Base-by-base conservation (phyloP, 2,113 vertebrate genomes). In the Sceloporus undulatus region DNA sequence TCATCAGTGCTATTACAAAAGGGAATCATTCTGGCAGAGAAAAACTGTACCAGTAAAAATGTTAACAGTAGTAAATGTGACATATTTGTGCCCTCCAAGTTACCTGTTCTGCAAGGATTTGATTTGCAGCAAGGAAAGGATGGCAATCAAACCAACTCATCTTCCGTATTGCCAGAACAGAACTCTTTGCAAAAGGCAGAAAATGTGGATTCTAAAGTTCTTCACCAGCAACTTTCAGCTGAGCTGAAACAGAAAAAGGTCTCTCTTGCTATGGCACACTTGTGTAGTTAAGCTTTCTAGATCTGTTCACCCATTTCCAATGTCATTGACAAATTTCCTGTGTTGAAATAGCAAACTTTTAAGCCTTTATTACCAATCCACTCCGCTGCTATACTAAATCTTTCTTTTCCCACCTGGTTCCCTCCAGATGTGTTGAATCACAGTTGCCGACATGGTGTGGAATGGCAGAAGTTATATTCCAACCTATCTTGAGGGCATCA, bases 171-270 rank as follows among this genome's bases (percentile, higher is more conserved):
- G 1, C 96, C 94, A 10, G 95, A 97, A 94, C 95, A 93, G 71
- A 68, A 89, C 40, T 90, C 89, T 0, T 88, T 91, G 25, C 91
- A 91, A 0, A 0, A 81, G 79, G 91, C 91, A 18, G 87, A 86
- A 70, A 13, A 76, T 1, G 79, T 88, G 25, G 93, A 95, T 27
- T 71, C 81, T 52, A 92, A 66, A 88, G 93, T 88, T 77, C 93
- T 98, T 78, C 96, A 91, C 62, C 94, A 70, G 42, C 91, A 95
- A 87, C 97, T 99, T 68, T 88, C 95, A 1, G 76, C 94, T 1
- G 98, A 99, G 84, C 97, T 99, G 82, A 97, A 97, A 75, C 98
- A 98, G 91, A 99, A 98, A 89, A 98, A 98, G 98, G 98, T 99
- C 8, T 92, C 11, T 84, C 0, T 79, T 79, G 10, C 10, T 79